Percentiles rank a stretch among this genome's conserved stretches.
phyloP scores from a whole-genome alignment of 2,113 vertebrate genomes.

The Antechinus flavipes region DNA sequence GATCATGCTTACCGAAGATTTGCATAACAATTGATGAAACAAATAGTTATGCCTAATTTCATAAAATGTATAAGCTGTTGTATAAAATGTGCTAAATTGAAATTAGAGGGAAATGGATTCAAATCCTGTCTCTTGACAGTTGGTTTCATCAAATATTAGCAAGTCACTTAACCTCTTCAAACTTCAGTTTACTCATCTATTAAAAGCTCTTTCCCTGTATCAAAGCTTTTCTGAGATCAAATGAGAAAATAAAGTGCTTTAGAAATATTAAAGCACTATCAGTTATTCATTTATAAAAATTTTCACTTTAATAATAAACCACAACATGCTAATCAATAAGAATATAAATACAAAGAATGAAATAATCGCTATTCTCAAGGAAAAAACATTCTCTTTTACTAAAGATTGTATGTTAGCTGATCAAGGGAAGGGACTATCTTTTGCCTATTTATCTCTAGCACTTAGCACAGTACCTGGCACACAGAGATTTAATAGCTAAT shows the following conservation, averaged over 20 bases:
- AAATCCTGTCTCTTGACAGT: not conserved
- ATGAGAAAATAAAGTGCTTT: not conserved
- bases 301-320: not conserved
- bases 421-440: not conserved
- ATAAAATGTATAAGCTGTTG: not conserved
- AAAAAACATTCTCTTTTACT: not conserved
- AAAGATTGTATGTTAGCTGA: not conserved
- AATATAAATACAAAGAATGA: not conserved
- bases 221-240: not conserved
- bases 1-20: not conserved
- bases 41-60: not conserved
- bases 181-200: not conserved
- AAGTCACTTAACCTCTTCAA: not conserved
- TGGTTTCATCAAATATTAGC: not conserved
- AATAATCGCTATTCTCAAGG: not conserved
- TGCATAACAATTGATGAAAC: not conserved
- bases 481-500: not conserved
- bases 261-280: not conserved
- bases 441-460: not conserved
- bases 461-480: not conserved
- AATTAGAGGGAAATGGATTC: not conserved
- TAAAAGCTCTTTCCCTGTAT: not conserved
- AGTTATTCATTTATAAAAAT: not conserved
- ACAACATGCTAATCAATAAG: not conserved
- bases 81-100: not conserved